These are phyloP conservation scores for Apodemia zela DNA, from an alignment of 2,888 invertebrate species.

Conservation along the genomic window DNA sequence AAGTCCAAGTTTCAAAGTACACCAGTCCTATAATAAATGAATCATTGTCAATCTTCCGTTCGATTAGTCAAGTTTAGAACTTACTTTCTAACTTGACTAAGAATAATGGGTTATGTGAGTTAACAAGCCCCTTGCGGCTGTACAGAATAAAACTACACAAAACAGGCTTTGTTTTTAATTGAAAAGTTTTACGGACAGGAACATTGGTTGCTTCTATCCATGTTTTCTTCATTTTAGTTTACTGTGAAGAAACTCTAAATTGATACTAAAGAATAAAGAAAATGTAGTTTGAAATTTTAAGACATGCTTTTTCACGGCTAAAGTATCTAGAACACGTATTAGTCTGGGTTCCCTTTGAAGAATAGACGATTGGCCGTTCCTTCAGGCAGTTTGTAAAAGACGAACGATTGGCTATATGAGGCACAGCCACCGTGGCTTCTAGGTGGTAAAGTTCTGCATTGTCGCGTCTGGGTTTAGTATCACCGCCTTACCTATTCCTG, in stretches of 20 bases:
- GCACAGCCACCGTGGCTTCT: too few species aligned
- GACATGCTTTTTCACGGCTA: too few species aligned
- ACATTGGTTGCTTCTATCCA: not conserved
- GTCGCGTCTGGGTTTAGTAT: too few species aligned
- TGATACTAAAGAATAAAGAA: not conserved
- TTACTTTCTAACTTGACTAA: conserved; percentile 5
- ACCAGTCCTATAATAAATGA: conserved; percentile 3
- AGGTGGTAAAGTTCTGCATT: too few species aligned
- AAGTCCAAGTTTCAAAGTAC: conserved; percentile 4
- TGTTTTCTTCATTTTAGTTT: not conserved
- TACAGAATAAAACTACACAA: not conserved
- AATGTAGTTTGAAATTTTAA: not conserved
- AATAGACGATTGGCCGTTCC: too few species aligned
- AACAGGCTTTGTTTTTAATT: conserved; percentile 11
- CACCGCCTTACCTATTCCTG: too few species aligned
- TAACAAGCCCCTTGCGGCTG: not conserved
- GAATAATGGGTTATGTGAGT: conserved; percentile 14
- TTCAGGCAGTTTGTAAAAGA: too few species aligned
- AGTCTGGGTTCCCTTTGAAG: too few species aligned
- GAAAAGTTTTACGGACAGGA: not conserved
- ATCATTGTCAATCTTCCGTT: conserved; percentile 1
- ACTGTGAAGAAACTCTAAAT: not conserved
- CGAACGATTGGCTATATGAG: too few species aligned
- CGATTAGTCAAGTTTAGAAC: conserved; percentile 12
- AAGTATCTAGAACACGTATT: too few species aligned